phyloP scores from a whole-genome alignment of 2,113 vertebrate genomes.

The Coryphaenoides rupestris region DNA sequence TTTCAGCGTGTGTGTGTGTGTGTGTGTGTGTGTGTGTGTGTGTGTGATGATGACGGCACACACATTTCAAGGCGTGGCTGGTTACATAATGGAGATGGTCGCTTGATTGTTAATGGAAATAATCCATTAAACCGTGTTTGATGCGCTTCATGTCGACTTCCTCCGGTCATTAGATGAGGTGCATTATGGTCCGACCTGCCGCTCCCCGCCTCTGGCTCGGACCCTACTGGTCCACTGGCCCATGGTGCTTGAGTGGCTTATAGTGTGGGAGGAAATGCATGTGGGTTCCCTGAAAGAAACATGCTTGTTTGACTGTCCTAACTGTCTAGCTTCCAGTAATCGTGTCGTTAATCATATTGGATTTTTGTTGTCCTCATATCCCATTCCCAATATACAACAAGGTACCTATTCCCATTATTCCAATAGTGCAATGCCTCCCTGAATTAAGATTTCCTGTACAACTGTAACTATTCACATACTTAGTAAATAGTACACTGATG shows the following conservation, averaged over 20 bases:
- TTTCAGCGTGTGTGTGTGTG: not conserved
- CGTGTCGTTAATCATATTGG: too few species aligned
- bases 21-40: too few species aligned
- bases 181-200: constrained; percentile 32
- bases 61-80: not conserved
- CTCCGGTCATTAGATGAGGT: constrained; percentile 27
- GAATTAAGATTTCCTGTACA: too few species aligned
- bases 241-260: not conserved
- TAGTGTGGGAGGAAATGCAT: constrained; percentile 4
- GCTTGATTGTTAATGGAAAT: constrained; percentile 8
- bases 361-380: too few species aligned
- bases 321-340: too few species aligned
- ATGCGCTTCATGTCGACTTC: constrained; percentile 33
- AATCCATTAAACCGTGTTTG: not conserved
- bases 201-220: not conserved
- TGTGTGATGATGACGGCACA: too few species aligned
- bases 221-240: too few species aligned
- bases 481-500: too few species aligned
- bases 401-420: too few species aligned
- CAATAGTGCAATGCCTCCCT: too few species aligned
- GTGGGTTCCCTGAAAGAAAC: constrained; percentile 55
- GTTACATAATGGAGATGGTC: not conserved
- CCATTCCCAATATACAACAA: too few species aligned
- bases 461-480: too few species aligned
- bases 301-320: not conserved